Conservation (phyloP, 2,888 invertebrate genomes). For the Tenthredo livida region DNA sequence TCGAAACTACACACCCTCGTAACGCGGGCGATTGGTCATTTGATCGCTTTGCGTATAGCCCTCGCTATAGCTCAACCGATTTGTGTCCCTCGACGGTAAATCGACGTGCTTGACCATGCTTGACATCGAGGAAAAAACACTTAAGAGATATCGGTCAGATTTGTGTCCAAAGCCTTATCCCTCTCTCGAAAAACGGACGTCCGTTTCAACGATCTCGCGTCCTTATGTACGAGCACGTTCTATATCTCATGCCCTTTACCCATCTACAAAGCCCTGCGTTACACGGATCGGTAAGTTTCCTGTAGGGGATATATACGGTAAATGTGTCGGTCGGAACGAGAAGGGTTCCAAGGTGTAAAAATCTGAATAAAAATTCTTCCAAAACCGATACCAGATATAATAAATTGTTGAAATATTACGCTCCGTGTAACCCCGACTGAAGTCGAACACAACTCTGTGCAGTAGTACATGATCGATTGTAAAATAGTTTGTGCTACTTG, state of each 20-base stretch:
- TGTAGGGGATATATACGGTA: not conserved
- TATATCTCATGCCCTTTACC: slow-evolving; percentile 10
- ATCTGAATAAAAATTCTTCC: not conserved
- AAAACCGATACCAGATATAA: not conserved
- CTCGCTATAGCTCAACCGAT: not conserved
- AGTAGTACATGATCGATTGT: not conserved
- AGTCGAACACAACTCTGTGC: not conserved
- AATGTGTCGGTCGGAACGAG: not conserved
- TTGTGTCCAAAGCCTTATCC: slow-evolving; percentile 40
- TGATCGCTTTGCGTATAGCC: not conserved
- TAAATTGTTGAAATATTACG: not conserved
- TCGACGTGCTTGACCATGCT: not conserved
- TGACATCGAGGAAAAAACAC: not conserved
- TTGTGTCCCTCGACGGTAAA: not conserved
- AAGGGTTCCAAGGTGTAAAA: slow-evolving; percentile 18
- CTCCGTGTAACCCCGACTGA: not conserved
- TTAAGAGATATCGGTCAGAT: slow-evolving; percentile 12
- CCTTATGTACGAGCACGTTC: slow-evolving; percentile 31
- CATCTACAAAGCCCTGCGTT: slow-evolving; percentile 2
- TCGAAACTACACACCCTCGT: not conserved
- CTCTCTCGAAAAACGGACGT: not conserved
- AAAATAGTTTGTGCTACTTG: not conserved
- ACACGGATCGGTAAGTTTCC: slow-evolving; percentile 39
- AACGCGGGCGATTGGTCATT: not conserved
- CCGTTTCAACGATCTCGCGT: slow-evolving; percentile 8